Percentiles rank a stretch among this genome's conserved stretches.
Evolutionary conservation across 2,888 invertebrate species (phyloP).

Genomic region (Drosophila villosipedis): DNA sequence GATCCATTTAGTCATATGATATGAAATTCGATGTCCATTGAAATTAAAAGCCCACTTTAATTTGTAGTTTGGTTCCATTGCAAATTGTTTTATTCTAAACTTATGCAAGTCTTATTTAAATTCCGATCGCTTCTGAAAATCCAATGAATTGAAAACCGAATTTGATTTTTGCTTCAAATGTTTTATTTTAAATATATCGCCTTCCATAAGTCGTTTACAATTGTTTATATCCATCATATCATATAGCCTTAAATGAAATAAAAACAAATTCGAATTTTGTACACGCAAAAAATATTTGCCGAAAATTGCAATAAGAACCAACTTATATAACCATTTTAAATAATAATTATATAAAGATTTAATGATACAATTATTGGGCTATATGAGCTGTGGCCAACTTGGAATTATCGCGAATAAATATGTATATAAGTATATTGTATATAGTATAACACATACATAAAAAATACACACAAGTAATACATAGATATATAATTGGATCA

Average conservation of each 20-base stretch:
- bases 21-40: neutral
- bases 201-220: slow-evolving; percentile 38
- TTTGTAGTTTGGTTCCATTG: neutral
- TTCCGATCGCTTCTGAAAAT: neutral
- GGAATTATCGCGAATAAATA: slow-evolving; percentile 19
- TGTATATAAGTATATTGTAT: slow-evolving; percentile 14
- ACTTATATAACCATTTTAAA: neutral
- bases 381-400: slow-evolving; percentile 16
- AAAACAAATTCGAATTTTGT: slow-evolving; percentile 7
- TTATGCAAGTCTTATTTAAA: neutral
- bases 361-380: slow-evolving; percentile 8
- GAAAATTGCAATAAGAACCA: slow-evolving; percentile 4
- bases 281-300: slow-evolving; percentile 14
- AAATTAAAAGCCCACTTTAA: neutral
- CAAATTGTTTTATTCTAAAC: neutral
- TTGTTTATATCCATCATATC: slow-evolving; percentile 17
- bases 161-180: slow-evolving; percentile 30
- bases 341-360: neutral
- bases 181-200: slow-evolving; percentile 47
- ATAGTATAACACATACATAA: slow-evolving; percentile 9
- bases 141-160: neutral
- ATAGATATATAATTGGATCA: slow-evolving; percentile 25
- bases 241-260: slow-evolving; percentile 25
- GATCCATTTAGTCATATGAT: neutral
- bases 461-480: slow-evolving; percentile 26